These are phyloP conservation scores for Falco cherrug DNA, from an alignment of 2,797 vertebrate genomes.

Conservation along the genomic window DNA sequence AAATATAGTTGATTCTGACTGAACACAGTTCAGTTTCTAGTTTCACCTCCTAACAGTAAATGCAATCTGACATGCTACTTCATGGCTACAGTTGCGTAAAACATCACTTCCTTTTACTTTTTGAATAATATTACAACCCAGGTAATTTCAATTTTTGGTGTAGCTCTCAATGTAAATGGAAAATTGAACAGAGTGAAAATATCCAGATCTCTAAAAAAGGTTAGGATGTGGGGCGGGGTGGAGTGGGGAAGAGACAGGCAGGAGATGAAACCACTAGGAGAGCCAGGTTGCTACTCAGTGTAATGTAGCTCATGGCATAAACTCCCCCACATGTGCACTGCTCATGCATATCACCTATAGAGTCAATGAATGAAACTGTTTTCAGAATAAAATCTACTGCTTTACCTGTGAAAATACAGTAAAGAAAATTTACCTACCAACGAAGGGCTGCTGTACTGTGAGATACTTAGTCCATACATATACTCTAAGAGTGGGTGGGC, in stretches of 20 bases:
- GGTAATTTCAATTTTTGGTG: neutral
- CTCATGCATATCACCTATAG: neutral
- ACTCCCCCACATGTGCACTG: neutral
- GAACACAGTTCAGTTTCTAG: neutral
- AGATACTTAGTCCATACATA: slow-evolving; percentile 64
- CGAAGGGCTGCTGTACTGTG: slow-evolving; percentile 55
- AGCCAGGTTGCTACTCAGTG: neutral
- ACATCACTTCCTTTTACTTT: neutral
- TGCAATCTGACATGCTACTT: neutral
- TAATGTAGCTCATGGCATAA: neutral
- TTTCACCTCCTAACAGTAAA: neutral
- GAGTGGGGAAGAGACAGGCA: neutral
- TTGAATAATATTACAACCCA: neutral
- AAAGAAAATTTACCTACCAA: slow-evolving; percentile 71
- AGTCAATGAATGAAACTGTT: neutral
- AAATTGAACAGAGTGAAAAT: neutral
- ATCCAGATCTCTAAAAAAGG: neutral
- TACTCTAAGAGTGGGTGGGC: slow-evolving; percentile 58
- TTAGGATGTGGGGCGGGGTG: neutral
- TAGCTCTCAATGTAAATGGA: neutral
- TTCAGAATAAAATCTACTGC: neutral
- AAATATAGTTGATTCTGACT: neutral
- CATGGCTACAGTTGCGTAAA: neutral
- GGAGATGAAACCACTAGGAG: neutral
- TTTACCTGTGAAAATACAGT: slow-evolving; percentile 64